Evolutionary conservation across 37 sponge, comb jelly and placozoan genomes (phyloP), one percentile per base, ranked within the genome.

Genomic region (Beroe ovata): DNA sequence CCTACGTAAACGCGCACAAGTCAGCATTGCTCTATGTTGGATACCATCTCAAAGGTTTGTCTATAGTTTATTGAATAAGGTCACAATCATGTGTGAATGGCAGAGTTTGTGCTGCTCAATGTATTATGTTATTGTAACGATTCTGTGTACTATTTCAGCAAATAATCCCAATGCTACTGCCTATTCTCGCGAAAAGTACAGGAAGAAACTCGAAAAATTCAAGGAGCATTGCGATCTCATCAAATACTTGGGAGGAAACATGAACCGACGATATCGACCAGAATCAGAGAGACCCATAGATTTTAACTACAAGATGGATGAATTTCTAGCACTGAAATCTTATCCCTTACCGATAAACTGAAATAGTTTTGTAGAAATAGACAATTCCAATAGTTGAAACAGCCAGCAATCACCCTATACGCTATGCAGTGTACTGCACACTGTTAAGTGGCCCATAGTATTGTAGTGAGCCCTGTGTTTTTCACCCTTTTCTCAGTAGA

Each of bases 11-110:
- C 25, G 84, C 96, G 14, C 89, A 90, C 28, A 54, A 89, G 72
- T 94, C 95, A 32, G 96, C 98, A 26, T 90, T 93, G 8, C 38
- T 91, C 8, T 97, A 93, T 92, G 90, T 95, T 28, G 98, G 93
- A 23, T 92, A 92, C 19, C 94, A 95, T 59, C 72, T 97, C 60
- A 97, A 97, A 93, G 97, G 97, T 96, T 26, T 19, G 64, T 92
- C 8, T 62, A 28, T 22, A 11, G 38, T 21, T 66, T 89, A 32
- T 21, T 25, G 25, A 23, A 19, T 58, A 58, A 58, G 59, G 59
- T 16, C 59, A n/a, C n/a, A n/a, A n/a, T n/a, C n/a, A n/a, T n/a
- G n/a, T n/a, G n/a, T n/a, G n/a, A n/a, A n/a, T n/a, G n/a, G n/a
- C n/a, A n/a, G n/a, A n/a, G n/a, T n/a, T n/a, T n/a, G n/a, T n/a